Evolutionary conservation across 2,888 invertebrate species (phyloP).

Genomic region (Monopis laevigella): DNA sequence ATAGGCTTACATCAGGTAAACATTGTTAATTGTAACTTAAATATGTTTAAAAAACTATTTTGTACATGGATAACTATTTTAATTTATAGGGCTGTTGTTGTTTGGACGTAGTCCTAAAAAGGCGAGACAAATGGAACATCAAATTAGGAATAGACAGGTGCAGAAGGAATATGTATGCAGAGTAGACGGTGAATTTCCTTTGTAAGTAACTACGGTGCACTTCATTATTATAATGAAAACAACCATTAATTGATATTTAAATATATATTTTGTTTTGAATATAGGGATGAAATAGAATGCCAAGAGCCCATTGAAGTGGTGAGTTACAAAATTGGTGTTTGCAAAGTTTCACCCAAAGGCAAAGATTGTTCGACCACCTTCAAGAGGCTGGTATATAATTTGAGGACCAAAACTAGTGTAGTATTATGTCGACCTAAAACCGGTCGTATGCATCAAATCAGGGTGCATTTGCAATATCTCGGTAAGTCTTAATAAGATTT

Average conservation of each 20-base stretch:
- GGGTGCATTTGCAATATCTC: slow-evolving; percentile 97
- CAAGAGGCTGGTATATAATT: slow-evolving; percentile 88
- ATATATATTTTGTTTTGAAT: not conserved
- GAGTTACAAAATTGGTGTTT: slow-evolving; percentile 95
- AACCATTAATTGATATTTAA: not conserved
- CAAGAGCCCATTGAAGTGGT: slow-evolving; percentile 92
- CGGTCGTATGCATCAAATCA: slow-evolving; percentile 98
- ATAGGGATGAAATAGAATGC: slow-evolving; percentile 83
- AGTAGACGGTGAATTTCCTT: slow-evolving; percentile 93
- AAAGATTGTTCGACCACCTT: slow-evolving; percentile 94
- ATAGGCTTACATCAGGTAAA: slow-evolving; percentile 92
- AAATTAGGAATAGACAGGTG: slow-evolving; percentile 91
- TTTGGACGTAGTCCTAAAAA: slow-evolving; percentile 94
- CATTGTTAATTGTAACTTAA: not conserved
- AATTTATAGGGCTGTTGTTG: slow-evolving; percentile 74
- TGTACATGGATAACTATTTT: not conserved
- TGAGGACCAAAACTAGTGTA: slow-evolving; percentile 89
- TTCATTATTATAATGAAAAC: not conserved
- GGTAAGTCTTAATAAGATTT: slow-evolving; percentile 63
- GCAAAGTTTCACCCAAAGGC: slow-evolving; percentile 91
- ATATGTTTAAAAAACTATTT: slow-evolving; percentile 2
- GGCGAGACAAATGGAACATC: slow-evolving; percentile 94
- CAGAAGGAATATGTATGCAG: slow-evolving; percentile 95
- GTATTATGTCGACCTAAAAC: slow-evolving; percentile 95
- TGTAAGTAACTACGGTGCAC: slow-evolving; percentile 67